Base-by-base conservation (phyloP, 2,113 vertebrate genomes). In the Pimephales promelas region DNA sequence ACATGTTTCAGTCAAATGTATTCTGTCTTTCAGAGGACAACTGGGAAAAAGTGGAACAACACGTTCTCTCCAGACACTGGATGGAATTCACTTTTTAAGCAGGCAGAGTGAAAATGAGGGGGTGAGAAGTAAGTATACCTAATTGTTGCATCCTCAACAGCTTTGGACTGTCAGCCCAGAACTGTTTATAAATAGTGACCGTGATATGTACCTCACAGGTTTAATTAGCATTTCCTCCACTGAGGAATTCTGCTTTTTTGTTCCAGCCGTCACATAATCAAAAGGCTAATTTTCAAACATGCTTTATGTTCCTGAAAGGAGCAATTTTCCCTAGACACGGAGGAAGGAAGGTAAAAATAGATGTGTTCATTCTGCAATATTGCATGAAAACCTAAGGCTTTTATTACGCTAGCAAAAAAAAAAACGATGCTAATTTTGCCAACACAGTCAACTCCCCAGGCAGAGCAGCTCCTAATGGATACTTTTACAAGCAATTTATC, bases 161-260 rank as follows among this genome's bases (percentile, higher is more conserved):
- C 59, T 74, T 83, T 83, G 82, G 83, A 28, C 80, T 61, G 75
- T 83, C 80, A 85, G 59, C 34, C 56, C 75, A 45, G 70, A 62
- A 54, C 83, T 40, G 49, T 57, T 83, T 83, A 87, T 87, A 82
- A 86, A 86, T 88, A 81, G 61, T 64, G 64, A 26, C 70, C 20
- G 16, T 56, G 52, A 52, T 73, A n/a, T 77, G 81, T 68, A 76
- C 49, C 81, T 77, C 73, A 43, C 56, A 61, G 56, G 81, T 85
- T 84, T 82, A 87, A 84, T 89, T 86, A 87, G 66, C 34, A 73
- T 84, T 80, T 85, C 75, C 79, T 75, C 80, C 68, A 52, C 31
- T 16, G 31, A 31, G 56, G 43, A 79, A 77, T 85, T 74, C 62
- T 79, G 66, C 64, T 28, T 77, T 85, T 80, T 83, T 85, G 54